Evolutionary conservation across 2,113 vertebrate genomes (phyloP).

Genomic region (Cochlearius cochlearius): DNA sequence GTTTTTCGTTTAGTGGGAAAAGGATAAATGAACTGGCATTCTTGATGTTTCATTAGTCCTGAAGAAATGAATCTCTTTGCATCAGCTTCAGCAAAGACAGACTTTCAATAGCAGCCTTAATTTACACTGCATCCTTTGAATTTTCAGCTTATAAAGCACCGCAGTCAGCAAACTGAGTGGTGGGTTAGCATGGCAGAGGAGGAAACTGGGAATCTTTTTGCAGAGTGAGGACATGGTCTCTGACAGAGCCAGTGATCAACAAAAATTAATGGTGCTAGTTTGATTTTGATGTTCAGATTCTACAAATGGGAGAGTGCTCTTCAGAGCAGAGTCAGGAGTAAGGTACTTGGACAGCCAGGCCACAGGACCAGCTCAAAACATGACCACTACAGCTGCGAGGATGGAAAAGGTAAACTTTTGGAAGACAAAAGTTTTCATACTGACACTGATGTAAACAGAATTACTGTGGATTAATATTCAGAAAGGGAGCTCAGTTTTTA

Average conservation of each 20-base stretch:
- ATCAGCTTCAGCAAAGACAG: background rate
- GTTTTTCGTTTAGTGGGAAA: slow-evolving; percentile 44
- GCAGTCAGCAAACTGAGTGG: background rate
- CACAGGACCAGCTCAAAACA: background rate
- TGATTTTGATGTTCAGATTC: background rate
- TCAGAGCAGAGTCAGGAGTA: background rate
- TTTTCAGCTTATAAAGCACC: background rate
- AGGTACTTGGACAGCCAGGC: background rate
- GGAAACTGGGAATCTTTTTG: background rate
- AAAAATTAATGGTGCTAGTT: background rate
- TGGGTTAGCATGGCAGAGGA: background rate
- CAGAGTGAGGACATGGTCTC: background rate
- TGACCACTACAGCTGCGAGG: background rate
- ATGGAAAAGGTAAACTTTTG: background rate
- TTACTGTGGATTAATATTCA: background rate
- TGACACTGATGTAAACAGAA: background rate
- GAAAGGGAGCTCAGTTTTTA: background rate
- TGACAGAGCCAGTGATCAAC: background rate
- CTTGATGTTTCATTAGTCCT: background rate
- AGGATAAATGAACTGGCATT: slow-evolving; percentile 38
- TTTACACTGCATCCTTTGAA: background rate
- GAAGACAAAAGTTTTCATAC: background rate
- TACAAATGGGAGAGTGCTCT: background rate
- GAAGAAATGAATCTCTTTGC: slow-evolving; percentile 11
- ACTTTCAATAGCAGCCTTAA: background rate